Evolutionary conservation across 2,888 invertebrate species (phyloP), one percentile per base, ranked within the genome.

Genomic region (Timema podura): DNA sequence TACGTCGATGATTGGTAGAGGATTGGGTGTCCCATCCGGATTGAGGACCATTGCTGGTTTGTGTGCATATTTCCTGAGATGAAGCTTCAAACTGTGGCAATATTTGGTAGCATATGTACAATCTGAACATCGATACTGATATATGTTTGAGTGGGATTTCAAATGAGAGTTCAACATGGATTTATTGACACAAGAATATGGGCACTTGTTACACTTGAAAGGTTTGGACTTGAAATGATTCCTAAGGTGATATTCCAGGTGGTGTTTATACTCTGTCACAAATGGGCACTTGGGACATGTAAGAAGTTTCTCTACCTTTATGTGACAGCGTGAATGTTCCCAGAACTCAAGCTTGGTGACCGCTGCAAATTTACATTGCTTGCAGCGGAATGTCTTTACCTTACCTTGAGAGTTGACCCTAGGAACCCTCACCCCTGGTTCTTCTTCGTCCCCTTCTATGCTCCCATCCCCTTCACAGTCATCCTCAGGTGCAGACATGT

Each of bases 131-230:
- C 94, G 87, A 81, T 95, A 98, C 79, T 95, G 96, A 78, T 96
- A 96, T 0, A 96, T 85, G 75, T 90, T 91, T 0, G 93, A 93
- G 81, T 99, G 99, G 0, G 95, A 96, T 80, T 99, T 99, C 79
- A 96, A 87, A 80, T 99, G 99, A 0, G 96, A 97, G 82, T 96
- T 98, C 69, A 99, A 85, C 99, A 99, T 99, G 0, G 98, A 98
- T 80, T 97, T 96, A 83, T 96, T 98, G n/a, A 97, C 96, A 79
- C 97, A 98, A 0, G 90, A 87, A 78, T 96, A 96, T 16, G 87
- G 85, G 80, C 98, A 98, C 78, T 94, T 90, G 73, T 87, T 87
- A 81, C 98, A 98, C 80, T 93, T 92, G 84, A 93, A 98, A 1
- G 98, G 98, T 79, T 99, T 99, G 0, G 92, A 91, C 54, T 96